These are phyloP conservation scores for Drosophila pallidifrons DNA, from an alignment of 1,140 invertebrate genomes.

Conservation along the genomic window DNA sequence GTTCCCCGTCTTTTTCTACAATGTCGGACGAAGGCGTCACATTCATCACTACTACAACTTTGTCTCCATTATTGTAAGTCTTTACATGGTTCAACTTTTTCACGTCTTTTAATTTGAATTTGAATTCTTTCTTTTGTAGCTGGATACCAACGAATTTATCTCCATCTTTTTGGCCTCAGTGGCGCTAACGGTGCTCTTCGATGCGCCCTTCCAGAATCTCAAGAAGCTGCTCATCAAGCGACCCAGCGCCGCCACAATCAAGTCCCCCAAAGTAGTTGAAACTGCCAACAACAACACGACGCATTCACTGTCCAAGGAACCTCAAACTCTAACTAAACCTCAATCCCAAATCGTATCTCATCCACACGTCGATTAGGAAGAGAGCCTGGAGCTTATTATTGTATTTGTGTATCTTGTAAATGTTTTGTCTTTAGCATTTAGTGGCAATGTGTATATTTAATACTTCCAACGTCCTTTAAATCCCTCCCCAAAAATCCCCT, in stretches of 20 bases:
- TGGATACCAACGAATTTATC: slow-evolving; percentile 87
- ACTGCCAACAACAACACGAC: not conserved
- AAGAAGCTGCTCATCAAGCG: slow-evolving; percentile 86
- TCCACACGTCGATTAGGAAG: slow-evolving; percentile 62
- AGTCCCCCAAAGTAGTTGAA: slow-evolving; percentile 24
- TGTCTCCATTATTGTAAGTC: slow-evolving; percentile 86
- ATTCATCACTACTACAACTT: slow-evolving; percentile 87
- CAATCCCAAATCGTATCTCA: slow-evolving; percentile 16
- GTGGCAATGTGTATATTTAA: slow-evolving; percentile 71
- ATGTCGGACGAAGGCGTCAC: slow-evolving; percentile 87
- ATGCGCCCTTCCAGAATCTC: slow-evolving; percentile 89
- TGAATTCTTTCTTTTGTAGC: slow-evolving; percentile 68
- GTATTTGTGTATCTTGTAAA: slow-evolving; percentile 58
- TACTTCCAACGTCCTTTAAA: slow-evolving; percentile 9
- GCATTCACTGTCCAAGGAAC: slow-evolving; percentile 14
- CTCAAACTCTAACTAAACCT: not conserved
- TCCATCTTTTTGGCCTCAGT: slow-evolving; percentile 87
- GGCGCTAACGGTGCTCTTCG: slow-evolving; percentile 88
- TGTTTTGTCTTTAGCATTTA: slow-evolving; percentile 70
- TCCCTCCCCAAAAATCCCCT: not conserved
- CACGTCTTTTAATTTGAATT: not conserved
- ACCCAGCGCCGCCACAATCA: slow-evolving; percentile 27
- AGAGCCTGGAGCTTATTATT: not conserved
- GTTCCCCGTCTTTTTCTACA: slow-evolving; percentile 89
- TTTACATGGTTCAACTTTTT: not conserved